These are phyloP conservation scores for Phaonia tiefii DNA, from an alignment of 2,888 invertebrate genomes.

Conservation along the genomic window DNA sequence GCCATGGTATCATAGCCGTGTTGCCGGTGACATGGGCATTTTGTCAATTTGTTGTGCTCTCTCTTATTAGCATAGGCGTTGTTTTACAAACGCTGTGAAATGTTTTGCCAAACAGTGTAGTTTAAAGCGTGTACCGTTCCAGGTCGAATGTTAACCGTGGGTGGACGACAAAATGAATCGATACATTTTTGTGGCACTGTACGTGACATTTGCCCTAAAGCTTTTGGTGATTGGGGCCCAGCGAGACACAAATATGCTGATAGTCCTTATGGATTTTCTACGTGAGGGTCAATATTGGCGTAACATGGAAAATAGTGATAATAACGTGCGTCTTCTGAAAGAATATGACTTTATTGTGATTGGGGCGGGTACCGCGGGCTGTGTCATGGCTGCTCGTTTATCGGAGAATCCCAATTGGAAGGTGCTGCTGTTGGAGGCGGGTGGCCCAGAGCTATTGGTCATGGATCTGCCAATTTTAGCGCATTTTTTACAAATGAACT, in stretches of 20 bases:
- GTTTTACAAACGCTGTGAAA: no score
- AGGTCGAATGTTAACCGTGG: no score
- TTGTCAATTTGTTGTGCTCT: no score
- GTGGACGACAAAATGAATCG: no score
- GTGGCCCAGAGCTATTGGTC: conserved; percentile 83
- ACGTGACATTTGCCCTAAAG: no score
- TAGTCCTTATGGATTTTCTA: background rate
- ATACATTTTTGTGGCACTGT: no score
- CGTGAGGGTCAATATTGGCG: conserved; percentile 72
- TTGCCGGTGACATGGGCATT: no score
- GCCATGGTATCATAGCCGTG: no score
- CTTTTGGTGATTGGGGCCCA: no score
- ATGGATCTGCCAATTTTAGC: conserved; percentile 89
- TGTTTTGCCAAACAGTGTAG: no score
- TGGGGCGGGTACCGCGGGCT: conserved; percentile 91
- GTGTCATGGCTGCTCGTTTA: conserved; percentile 87
- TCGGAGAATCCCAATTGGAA: conserved; percentile 86
- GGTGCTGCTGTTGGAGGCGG: conserved; percentile 87
- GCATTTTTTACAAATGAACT: conserved; percentile 85
- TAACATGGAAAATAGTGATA: conserved; percentile 73
- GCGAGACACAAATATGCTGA: background rate
- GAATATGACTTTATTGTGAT: conserved; percentile 89
- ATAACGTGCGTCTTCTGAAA: conserved; percentile 65
- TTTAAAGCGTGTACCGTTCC: no score
- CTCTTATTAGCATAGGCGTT: no score